Percentiles rank a stretch among this genome's conserved stretches.
Conservation (phyloP, 1,140 invertebrate genomes). For the Colletes gigas region DNA sequence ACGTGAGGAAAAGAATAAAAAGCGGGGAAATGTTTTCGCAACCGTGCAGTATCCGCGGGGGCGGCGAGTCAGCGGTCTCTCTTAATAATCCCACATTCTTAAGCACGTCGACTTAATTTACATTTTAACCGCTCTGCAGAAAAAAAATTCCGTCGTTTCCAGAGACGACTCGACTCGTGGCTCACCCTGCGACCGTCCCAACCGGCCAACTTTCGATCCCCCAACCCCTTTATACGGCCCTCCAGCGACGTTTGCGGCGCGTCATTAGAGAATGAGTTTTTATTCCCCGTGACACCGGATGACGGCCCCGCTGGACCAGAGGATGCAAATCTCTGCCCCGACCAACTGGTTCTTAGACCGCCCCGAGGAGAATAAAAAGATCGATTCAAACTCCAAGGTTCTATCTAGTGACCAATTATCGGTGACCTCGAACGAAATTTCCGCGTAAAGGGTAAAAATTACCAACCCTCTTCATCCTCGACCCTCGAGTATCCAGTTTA, state of each 20-base stretch:
- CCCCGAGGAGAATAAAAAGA: slow-evolving; percentile 43
- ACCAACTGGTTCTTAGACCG: slow-evolving; percentile 41
- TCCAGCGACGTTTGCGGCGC: slow-evolving; percentile 13
- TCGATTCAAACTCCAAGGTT: slow-evolving; percentile 7
- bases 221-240: neutral
- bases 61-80: slow-evolving; percentile 53
- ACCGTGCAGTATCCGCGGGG: slow-evolving; percentile 37
- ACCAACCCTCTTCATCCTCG: neutral
- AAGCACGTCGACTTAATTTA: slow-evolving; percentile 72
- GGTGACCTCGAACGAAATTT: neutral
- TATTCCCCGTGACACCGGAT: slow-evolving; percentile 60
- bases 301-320: slow-evolving; percentile 19
- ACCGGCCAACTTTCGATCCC: slow-evolving; percentile 32
- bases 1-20: slow-evolving; percentile 35
- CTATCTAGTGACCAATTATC: slow-evolving; percentile 24
- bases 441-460: neutral
- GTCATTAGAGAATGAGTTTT: slow-evolving; percentile 59
- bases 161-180: slow-evolving; percentile 31
- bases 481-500: no score
- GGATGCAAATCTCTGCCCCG: slow-evolving; percentile 59
- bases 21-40: slow-evolving; percentile 64
- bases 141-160: slow-evolving; percentile 55
- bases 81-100: slow-evolving; percentile 73
- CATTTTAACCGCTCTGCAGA: slow-evolving; percentile 67
- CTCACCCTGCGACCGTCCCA: slow-evolving; percentile 10